Evolutionary conservation across 2,113 vertebrate species (phyloP), one percentile per base, ranked within the genome.

Genomic region (Carassius carassius): DNA sequence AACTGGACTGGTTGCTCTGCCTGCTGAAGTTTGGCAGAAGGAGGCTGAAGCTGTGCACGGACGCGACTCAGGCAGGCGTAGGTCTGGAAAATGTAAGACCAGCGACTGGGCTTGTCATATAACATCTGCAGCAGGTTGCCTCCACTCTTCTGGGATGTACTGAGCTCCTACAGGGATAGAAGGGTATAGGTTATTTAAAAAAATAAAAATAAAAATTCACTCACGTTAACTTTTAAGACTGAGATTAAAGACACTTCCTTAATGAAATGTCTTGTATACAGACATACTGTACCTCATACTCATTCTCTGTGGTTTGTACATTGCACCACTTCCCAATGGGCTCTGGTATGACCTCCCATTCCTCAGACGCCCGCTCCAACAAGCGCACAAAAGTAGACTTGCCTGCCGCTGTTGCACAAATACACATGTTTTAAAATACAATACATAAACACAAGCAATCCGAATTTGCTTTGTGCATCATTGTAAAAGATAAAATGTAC

Each of bases 301-400:
- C 92, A 4, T 93, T 86, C 11, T 92, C 91, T 0, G 85, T 82
- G 47, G 87, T 93, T 81, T 95, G 93, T 54, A 95, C 86, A 81
- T 95, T 95, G 87, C 94, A 95, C 95, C 95, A 96, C 77, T 94
- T 95, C n/a, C 92, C 94, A 29, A 95, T 94, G 47, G 95, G 94
- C 44, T 95, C 95, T 0, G 94, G 94, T 73, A 96, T 92, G 62
- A 95, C 78, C 76, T 94, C 94, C 95, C 94, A 96, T 72, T 95
- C 94, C 37, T 95, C 91, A 0, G 90, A 93, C 5, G 91, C 88
- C 14, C 88, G 88, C 81, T 94, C 93, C 21, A 96, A 87, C 7
- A 95, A 80, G 0, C 73, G 89, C 56, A 95, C 94, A 82, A 96
- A 93, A 0, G 95, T 95, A 0, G 94, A 95, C 65, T 95, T 95